These are phyloP conservation scores for Clangula hyemalis DNA, from an alignment of 2,797 vertebrate species.

Conservation along the genomic window DNA sequence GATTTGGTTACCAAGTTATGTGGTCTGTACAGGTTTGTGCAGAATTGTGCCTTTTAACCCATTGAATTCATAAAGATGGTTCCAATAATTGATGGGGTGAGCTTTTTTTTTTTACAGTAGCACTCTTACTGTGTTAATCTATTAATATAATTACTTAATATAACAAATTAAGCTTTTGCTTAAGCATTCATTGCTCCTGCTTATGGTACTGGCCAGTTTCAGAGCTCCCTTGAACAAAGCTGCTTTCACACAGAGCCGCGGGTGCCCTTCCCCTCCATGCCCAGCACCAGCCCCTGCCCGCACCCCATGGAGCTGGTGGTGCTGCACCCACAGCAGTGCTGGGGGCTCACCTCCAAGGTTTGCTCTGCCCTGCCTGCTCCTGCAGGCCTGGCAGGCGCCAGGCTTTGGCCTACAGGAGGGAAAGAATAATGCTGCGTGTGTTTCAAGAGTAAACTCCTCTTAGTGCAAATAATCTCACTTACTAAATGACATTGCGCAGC, in stretches of 20 bases:
- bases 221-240: background rate
- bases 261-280: too few species aligned
- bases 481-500: background rate
- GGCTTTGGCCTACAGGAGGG: background rate
- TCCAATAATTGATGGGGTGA: too few species aligned
- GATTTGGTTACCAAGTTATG: background rate
- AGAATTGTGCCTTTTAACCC: background rate
- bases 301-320: background rate
- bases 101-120: background rate
- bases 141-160: background rate
- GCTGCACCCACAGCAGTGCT: background rate
- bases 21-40: background rate
- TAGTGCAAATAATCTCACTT: background rate
- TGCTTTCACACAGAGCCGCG: fast-evolving
- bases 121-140: background rate
- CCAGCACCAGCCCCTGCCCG: background rate
- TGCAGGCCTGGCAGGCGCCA: background rate
- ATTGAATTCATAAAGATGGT: background rate
- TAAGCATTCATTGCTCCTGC: background rate
- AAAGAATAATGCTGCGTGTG: fast-evolving
- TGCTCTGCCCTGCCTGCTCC: too few species aligned
- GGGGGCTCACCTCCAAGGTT: background rate
- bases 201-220: background rate
- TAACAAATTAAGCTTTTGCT: background rate
- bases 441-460: background rate